Evolutionary conservation across 1,140 invertebrate species (phyloP), one percentile per base, ranked within the genome.

Genomic region (Sinonovacula constricta): DNA sequence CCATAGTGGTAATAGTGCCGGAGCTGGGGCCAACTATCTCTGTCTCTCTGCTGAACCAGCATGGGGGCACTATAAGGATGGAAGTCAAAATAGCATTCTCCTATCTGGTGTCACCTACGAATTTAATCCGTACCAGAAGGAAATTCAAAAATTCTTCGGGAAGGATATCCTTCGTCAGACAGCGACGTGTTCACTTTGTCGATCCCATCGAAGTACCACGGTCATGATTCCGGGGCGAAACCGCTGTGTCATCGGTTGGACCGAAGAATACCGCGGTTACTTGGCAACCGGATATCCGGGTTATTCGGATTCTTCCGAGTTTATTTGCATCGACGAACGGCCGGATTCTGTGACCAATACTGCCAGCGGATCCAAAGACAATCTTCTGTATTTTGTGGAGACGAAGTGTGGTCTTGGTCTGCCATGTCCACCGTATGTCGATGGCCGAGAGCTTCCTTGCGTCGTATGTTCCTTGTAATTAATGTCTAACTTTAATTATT

Each of bases 101-200:
- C 24, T 56, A 1, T 26, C 31, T 24, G 53, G 67, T 22, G 34
- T 70, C 24, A 33, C 36, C n/a, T 70, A 57, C n/a, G 18, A 67
- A 15, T 67, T 67, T 53, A 45, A 4, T n/a, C 7, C 65, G 12
- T 15, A 30, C 15, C 39, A 53, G 2, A 39, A 31, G 28, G 39
- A 39, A 10, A 26, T 26, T 31, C 12, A 22, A 3, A 26, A 49
- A 18, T 67, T 68, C 15, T 68, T 68, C 22, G 66, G 45, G 15
- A 24, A 68, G n/a, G 39, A 60, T 26, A 34, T 72, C 22, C 24
- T 26, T 14, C 3, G 49, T 4, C 3, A 66, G 10, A 59, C 80
- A 66, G 62, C 66, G 4, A 57, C 36, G 57, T 83, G 82, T 60
- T 75, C 77, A 1, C 80, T 81, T 14, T 83, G 82, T 49, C 34